Evolutionary conservation across 2,113 vertebrate genomes (phyloP).

Genomic region (Colistium nudipinnis): DNA sequence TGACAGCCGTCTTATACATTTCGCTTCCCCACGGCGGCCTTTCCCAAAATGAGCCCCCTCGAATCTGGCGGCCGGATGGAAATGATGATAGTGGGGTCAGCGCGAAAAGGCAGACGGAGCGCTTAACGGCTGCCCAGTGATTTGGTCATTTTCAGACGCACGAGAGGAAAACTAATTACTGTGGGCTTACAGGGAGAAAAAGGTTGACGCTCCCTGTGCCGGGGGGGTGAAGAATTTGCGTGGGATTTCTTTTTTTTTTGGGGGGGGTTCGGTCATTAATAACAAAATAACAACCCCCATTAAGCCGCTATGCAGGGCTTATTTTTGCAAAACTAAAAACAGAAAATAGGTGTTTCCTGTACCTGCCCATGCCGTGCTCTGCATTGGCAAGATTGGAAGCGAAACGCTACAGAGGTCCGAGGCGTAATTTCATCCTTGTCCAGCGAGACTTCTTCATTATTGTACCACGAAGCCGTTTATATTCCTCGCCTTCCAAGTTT

Average conservation of each 20-base stretch:
- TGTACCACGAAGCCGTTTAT: not conserved
- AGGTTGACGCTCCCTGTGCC: constrained; percentile 55
- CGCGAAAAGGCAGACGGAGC: constrained; percentile 61
- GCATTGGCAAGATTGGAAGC: constrained; percentile 8
- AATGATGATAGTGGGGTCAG: constrained; percentile 64
- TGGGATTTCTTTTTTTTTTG: constrained; percentile 68
- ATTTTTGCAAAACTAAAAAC: constrained; percentile 5
- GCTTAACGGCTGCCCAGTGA: constrained; percentile 71
- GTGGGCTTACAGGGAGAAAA: constrained; percentile 72
- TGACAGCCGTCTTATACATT: constrained; percentile 47
- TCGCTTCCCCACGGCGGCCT: constrained; percentile 28
- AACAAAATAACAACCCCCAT: constrained; percentile 72
- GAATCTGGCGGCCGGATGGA: constrained; percentile 60
- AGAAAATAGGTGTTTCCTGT: constrained; percentile 28
- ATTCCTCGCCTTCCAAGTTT: not conserved
- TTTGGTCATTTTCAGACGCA: constrained; percentile 69
- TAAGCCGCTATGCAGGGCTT: constrained; percentile 56
- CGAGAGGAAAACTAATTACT: constrained; percentile 78
- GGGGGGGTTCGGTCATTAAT: constrained; percentile 68
- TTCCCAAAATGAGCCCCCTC: constrained; percentile 60
- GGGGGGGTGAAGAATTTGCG: constrained; percentile 58
- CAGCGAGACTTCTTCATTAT: constrained; percentile 23
- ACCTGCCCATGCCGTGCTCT: constrained; percentile 10
- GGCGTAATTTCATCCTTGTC: constrained; percentile 10
- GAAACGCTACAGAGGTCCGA: not conserved